These are phyloP conservation scores for Drosophila mauritiana DNA, from an alignment of 1,140 invertebrate species.

Conservation along the genomic window DNA sequence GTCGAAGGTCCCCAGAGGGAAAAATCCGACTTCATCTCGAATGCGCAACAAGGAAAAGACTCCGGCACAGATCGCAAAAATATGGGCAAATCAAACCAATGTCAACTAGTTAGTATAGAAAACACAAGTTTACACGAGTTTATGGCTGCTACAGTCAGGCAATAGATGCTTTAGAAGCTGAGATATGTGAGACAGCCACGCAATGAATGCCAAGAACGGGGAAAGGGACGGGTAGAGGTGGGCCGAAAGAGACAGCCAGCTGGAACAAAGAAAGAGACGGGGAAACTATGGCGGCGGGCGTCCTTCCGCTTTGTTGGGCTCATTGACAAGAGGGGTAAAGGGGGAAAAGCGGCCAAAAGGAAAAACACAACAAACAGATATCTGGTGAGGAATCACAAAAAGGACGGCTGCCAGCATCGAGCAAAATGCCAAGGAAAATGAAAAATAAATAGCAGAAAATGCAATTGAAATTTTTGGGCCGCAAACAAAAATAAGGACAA, in stretches of 20 bases:
- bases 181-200: constrained; percentile 47
- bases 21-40: constrained; percentile 41
- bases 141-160: constrained; percentile 31
- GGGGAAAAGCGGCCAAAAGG: constrained; percentile 6
- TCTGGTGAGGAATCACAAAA: constrained; percentile 39
- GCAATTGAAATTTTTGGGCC: constrained; percentile 43
- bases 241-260: constrained; percentile 7
- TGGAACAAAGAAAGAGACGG: constrained; percentile 18
- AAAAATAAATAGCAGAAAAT: constrained; percentile 74
- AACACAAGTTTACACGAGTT: constrained; percentile 48
- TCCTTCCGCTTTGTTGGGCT: constrained; percentile 43
- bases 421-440: constrained; percentile 69
- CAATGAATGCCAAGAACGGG: constrained; percentile 29
- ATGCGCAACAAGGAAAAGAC: constrained; percentile 48
- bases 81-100: constrained; percentile 31
- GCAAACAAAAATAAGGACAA: constrained; percentile 27
- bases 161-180: constrained; percentile 11
- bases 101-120: constrained; percentile 41
- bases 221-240: constrained; percentile 10
- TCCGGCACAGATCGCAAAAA: not conserved
- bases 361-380: constrained; percentile 19
- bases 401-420: constrained; percentile 58
- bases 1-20: constrained; percentile 8
- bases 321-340: not conserved
- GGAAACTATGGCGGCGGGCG: constrained; percentile 35